phyloP scores from a whole-genome alignment of 1,140 invertebrate species.

The Conopomorpha cramerella region DNA sequence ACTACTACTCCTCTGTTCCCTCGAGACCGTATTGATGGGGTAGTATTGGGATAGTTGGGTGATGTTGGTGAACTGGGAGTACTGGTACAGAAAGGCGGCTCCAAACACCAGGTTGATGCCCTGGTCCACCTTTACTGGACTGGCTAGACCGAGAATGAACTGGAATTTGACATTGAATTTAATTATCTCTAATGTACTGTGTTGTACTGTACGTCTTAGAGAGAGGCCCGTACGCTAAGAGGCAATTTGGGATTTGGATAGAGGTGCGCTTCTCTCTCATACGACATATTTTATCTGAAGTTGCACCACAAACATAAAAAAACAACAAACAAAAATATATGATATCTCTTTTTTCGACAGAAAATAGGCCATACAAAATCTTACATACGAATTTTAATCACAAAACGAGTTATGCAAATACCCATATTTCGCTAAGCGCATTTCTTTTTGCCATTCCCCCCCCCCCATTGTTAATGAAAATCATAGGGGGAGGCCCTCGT shows the following conservation, averaged over 20 bases:
- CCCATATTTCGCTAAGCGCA: neutral
- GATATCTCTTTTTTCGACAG: no score
- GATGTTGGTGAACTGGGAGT: constrained; percentile 32
- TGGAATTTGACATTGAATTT: constrained; percentile 15
- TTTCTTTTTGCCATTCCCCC: neutral
- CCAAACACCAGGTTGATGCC: constrained; percentile 33
- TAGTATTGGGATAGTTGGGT: constrained; percentile 39
- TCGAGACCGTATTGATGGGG: constrained; percentile 31
- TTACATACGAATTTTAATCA: no score
- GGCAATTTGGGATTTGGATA: no score
- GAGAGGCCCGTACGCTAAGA: no score
- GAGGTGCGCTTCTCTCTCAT: no score
- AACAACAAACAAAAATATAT: no score
- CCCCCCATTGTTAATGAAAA: neutral
- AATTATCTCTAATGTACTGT: constrained; percentile 4
- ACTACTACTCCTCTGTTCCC: constrained; percentile 36
- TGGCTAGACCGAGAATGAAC: constrained; percentile 37
- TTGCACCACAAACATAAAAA: no score
- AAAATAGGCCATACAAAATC: no score
- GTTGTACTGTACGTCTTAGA: no score
- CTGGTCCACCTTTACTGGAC: constrained; percentile 29
- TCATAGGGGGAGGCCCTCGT: no score
- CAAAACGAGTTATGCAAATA: no score
- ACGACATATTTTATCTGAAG: no score
- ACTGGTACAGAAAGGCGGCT: constrained; percentile 51